These are phyloP conservation scores for Thalassophryne amazonica DNA, from an alignment of 2,797 vertebrate species.

Conservation along the genomic window DNA sequence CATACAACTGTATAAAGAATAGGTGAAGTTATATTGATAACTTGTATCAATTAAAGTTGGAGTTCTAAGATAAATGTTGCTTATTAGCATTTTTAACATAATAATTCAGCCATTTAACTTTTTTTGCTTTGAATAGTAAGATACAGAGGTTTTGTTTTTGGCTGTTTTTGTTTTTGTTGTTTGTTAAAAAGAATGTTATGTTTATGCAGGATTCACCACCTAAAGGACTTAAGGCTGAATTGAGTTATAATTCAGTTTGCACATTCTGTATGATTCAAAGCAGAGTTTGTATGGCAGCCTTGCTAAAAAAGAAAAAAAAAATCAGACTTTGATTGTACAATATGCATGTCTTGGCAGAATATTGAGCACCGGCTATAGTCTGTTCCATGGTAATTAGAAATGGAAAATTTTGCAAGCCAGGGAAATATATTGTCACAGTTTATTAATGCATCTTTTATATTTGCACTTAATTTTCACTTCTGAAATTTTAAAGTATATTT, in stretches of 20 bases:
- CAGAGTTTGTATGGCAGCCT: slow-evolving; percentile 41
- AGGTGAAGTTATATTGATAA: slow-evolving; percentile 33
- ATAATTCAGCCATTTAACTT: slow-evolving; percentile 37
- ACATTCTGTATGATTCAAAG: slow-evolving; percentile 45
- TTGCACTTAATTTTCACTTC: slow-evolving; percentile 61
- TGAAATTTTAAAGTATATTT: slow-evolving; percentile 47
- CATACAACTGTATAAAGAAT: slow-evolving; percentile 11
- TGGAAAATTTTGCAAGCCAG: slow-evolving; percentile 18
- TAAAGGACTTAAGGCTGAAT: slow-evolving; percentile 43
- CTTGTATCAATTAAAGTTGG: slow-evolving; percentile 10
- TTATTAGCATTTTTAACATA: slow-evolving; percentile 39
- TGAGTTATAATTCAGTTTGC: slow-evolving; percentile 50
- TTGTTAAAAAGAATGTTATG: slow-evolving; percentile 22
- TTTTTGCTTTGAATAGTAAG: slow-evolving; percentile 65
- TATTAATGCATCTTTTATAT: slow-evolving; percentile 46
- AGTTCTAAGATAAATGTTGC: slow-evolving; percentile 5
- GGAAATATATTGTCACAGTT: slow-evolving; percentile 8
- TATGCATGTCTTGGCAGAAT: slow-evolving; percentile 44
- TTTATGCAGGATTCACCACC: slow-evolving; percentile 32
- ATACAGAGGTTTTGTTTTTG: slow-evolving; percentile 9
- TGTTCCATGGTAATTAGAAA: slow-evolving; percentile 31
- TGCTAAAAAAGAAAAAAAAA: slow-evolving; percentile 70
- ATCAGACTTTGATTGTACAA: slow-evolving; percentile 72
- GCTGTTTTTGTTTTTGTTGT: slow-evolving; percentile 19
- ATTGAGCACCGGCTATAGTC: slow-evolving; percentile 45